Evolutionary conservation across 2,888 invertebrate genomes (phyloP), one percentile per base, ranked within the genome.

Genomic region (Agrochola lychnidis): DNA sequence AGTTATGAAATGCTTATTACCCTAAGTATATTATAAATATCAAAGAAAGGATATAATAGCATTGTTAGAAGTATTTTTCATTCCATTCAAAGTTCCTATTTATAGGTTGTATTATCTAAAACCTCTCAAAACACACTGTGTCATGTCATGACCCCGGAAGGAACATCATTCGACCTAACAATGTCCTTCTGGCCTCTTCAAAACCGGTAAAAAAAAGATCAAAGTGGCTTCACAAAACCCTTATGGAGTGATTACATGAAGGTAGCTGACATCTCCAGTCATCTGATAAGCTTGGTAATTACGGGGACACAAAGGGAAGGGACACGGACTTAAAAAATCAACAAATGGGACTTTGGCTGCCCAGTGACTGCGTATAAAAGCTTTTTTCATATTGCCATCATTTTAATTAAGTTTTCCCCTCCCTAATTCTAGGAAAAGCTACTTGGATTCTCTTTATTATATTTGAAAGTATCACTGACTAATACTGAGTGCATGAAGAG

Each of bases 261-360:
- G 69, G 70, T 53, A 75, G 45, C 86, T 81, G 86, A 79, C 86
- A 78, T 69, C 76, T 25, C 48, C 86, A 86, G 76, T 25, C 71
- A 79, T 88, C 88, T 67, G 87, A 86, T 88, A 86, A 83, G 88
- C 81, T 64, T 59, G 61, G 59, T 82, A 88, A 87, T 88, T 86
- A 84, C 56, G 66, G 42, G 4, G 61, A 71, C 71, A 83, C 79
- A 86, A 86, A 80, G 59, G 67, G 40, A 76, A 36, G 30, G 53
- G 45, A 69, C 12, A 53, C 14, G 51, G 19, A 81, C 6, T 40
- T 6, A 70, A 59, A 76, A 84, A 74, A 71, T 14, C 64, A 71
- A 85, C 68, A 71, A 75, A 66, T 19, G 45, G 36, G 22, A 62
- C 40, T 30, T 53, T 36, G 36, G 36, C 14, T 53, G 25, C 14